Conservation (phyloP, 2,113 vertebrate species). For the Rallus limicola region DNA sequence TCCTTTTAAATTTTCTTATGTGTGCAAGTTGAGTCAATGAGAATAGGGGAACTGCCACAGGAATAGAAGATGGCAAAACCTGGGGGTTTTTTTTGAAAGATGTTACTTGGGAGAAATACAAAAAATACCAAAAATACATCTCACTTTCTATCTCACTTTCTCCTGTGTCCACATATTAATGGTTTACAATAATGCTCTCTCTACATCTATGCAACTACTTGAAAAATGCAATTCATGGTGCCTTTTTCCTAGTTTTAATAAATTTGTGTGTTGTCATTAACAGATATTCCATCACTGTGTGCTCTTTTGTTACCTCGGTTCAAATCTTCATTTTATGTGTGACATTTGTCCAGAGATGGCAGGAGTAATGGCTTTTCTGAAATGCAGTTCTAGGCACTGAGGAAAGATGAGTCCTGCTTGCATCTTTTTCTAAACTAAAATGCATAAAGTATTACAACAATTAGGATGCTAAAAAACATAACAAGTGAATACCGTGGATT, state of each 20-base stretch:
- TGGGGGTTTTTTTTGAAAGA: neutral
- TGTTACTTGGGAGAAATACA: conserved; percentile 43
- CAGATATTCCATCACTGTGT: neutral
- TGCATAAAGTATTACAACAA: neutral
- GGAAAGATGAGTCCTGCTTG: neutral
- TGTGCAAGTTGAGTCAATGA: neutral
- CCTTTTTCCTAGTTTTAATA: conserved; percentile 80
- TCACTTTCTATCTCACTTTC: conserved; percentile 61
- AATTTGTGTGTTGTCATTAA: conserved; percentile 61
- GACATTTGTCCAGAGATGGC: neutral
- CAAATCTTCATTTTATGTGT: neutral
- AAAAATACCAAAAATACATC: neutral
- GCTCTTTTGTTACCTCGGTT: neutral
- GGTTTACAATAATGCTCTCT: conserved; percentile 78
- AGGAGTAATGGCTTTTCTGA: neutral
- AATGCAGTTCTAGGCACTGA: neutral
- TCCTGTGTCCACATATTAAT: conserved; percentile 50
- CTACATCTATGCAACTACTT: conserved; percentile 83
- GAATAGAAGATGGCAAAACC: conserved; percentile 16
- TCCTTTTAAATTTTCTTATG: neutral
- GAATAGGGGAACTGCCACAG: neutral
- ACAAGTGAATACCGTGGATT: neutral
- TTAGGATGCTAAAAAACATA: neutral
- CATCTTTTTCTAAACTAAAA: neutral
- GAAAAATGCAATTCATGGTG: conserved; percentile 76